Conservation (phyloP, 2,797 vertebrate species). For the Lindbergichthys nudifrons region DNA sequence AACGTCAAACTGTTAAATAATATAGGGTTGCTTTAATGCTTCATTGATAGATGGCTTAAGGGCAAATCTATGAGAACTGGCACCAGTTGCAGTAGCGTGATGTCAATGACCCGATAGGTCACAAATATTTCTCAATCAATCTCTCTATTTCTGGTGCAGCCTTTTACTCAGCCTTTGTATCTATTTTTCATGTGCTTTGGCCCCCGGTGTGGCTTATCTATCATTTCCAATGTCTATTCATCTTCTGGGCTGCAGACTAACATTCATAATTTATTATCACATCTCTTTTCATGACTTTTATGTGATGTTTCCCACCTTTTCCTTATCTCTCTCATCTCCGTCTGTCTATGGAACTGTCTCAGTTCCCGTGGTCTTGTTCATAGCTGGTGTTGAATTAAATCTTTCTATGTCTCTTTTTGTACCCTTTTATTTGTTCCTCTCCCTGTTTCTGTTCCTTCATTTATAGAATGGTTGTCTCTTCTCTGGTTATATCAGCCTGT, state of each 20-base stretch:
- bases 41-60: slow-evolving; percentile 19
- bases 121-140: slow-evolving; percentile 48
- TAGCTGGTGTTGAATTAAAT: slow-evolving; percentile 19
- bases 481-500: slow-evolving; percentile 10
- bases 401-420: slow-evolving; percentile 26
- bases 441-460: slow-evolving; percentile 33
- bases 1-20: slow-evolving; percentile 23
- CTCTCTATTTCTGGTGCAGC: slow-evolving; percentile 52
- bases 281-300: slow-evolving; percentile 40
- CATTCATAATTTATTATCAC: slow-evolving; percentile 48
- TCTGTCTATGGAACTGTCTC: slow-evolving; percentile 30
- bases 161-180: slow-evolving; percentile 42
- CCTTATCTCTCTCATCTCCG: slow-evolving; percentile 19
- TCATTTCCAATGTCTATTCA: slow-evolving; percentile 23
- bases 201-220: slow-evolving; percentile 2
- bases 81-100: slow-evolving; percentile 26
- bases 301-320: slow-evolving; percentile 18
- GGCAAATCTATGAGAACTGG: slow-evolving; percentile 56
- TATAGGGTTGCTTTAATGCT: slow-evolving; percentile 10
- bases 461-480: slow-evolving; percentile 6
- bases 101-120: slow-evolving; percentile 61
- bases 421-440: neutral
- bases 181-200: slow-evolving; percentile 46
- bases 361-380: slow-evolving; percentile 15
- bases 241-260: slow-evolving; percentile 33